These are phyloP conservation scores for Hephaestus fuliginosus DNA, from an alignment of 2,797 vertebrate genomes.

Conservation along the genomic window DNA sequence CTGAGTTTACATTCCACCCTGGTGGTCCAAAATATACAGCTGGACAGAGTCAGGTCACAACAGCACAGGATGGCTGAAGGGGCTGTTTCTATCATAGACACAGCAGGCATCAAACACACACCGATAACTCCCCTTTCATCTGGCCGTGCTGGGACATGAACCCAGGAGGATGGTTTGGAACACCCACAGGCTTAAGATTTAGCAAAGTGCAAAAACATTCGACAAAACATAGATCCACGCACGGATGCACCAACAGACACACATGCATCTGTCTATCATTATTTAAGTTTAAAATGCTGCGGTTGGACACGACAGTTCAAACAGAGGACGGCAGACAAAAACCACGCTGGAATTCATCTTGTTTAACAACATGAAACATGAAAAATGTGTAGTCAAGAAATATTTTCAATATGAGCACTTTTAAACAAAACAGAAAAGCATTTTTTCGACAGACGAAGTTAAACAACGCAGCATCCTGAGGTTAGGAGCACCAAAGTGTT, in stretches of 20 bases:
- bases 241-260: neutral
- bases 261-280: conserved; percentile 27
- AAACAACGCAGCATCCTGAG: neutral
- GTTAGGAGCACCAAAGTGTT: conserved; percentile 4
- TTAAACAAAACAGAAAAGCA: conserved; percentile 8
- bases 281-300: conserved; percentile 19
- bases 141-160: conserved; percentile 19
- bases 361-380: conserved; percentile 9
- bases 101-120: conserved; percentile 49
- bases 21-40: conserved; percentile 58
- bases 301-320: conserved; percentile 15
- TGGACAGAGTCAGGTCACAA: conserved; percentile 49
- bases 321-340: conserved; percentile 32
- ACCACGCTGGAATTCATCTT: conserved; percentile 3
- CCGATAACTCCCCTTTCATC: conserved; percentile 37
- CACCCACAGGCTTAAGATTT: neutral
- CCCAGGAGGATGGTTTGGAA: conserved; percentile 18
- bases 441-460: conserved; percentile 4
- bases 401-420: neutral
- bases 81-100: conserved; percentile 28
- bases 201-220: neutral
- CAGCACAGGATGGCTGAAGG: conserved; percentile 29
- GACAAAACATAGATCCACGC: conserved; percentile 11
- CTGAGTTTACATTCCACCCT: conserved; percentile 28
- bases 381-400: neutral